phyloP scores from a whole-genome alignment of 2,888 invertebrate species.

The Sinhomidia bicolor region DNA sequence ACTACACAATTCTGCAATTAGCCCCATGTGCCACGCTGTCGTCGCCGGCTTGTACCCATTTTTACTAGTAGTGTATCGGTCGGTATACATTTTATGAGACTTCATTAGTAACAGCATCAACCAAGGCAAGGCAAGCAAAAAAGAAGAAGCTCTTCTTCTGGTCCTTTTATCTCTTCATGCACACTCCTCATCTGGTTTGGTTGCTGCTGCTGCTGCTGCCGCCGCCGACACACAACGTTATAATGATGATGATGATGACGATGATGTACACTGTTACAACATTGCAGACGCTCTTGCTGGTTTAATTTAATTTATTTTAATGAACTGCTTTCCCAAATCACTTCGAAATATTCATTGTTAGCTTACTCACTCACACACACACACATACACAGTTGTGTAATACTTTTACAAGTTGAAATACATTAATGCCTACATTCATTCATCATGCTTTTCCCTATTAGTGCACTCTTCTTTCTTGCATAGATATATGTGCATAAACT shows the following conservation, averaged over 20 bases:
- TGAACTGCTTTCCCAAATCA: conserved; percentile 69
- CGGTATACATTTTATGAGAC: conserved; percentile 56
- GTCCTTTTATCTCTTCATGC: not conserved
- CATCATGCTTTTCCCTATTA: too few species aligned
- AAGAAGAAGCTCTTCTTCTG: too few species aligned
- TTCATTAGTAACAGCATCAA: conserved; percentile 57
- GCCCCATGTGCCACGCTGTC: conserved; percentile 50
- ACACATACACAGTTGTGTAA: conserved; percentile 6
- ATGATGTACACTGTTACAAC: not conserved
- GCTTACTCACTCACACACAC: conserved; percentile 8
- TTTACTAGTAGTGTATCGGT: too few species aligned
- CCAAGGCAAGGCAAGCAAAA: not conserved
- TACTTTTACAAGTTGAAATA: not conserved
- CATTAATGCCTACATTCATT: too few species aligned
- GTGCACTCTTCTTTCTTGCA: too few species aligned
- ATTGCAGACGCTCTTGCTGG: conserved; percentile 57
- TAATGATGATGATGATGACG: conserved; percentile 1
- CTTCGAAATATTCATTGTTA: conserved; percentile 65
- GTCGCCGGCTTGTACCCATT: conserved; percentile 33
- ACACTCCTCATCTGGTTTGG: not conserved
- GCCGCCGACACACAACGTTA: conserved; percentile 11
- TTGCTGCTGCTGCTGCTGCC: too few species aligned
- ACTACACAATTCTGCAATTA: conserved; percentile 60
- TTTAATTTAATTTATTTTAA: conserved; percentile 76
- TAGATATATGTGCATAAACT: too few species aligned